Evolutionary conservation across 2,888 invertebrate genomes (phyloP).

Genomic region (Trissolcus brochymenae): DNA sequence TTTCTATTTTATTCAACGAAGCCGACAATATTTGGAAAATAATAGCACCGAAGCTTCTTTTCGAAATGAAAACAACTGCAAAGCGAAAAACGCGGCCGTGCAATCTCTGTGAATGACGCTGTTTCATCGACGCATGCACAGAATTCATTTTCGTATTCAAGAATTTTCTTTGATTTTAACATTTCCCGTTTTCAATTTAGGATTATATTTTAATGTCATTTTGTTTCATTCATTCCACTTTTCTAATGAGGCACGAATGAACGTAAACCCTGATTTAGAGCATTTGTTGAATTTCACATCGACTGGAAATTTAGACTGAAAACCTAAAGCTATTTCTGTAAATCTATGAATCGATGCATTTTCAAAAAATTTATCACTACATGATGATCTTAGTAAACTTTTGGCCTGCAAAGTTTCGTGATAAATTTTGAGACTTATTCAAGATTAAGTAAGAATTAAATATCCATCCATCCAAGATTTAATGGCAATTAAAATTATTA

Average conservation of each 20-base stretch:
- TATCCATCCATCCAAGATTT: no score
- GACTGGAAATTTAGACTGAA: slow-evolving; percentile 17
- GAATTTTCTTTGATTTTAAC: slow-evolving; percentile 1
- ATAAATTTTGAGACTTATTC: no score
- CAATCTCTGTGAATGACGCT: slow-evolving; percentile 6
- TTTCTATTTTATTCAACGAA: slow-evolving; percentile 36
- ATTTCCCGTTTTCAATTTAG: slow-evolving; percentile 2
- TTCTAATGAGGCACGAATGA: slow-evolving; percentile 14
- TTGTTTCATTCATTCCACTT: slow-evolving; percentile 9
- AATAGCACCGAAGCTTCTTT: slow-evolving; percentile 23
- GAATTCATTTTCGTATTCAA: slow-evolving; percentile 13
- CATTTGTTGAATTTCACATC: slow-evolving; percentile 7
- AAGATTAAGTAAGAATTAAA: no score
- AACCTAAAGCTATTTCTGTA: no score
- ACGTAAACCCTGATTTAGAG: slow-evolving; percentile 36
- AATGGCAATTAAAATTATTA: no score
- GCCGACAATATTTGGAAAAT: slow-evolving; percentile 44
- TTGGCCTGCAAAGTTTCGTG: no score
- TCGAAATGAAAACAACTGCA: slow-evolving; percentile 1
- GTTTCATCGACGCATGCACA: slow-evolving; percentile 32
- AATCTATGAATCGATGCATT: no score
- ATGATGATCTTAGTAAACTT: no score
- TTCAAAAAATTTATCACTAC: no score
- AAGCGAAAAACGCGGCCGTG: background rate
- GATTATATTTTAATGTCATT: slow-evolving; percentile 7